phyloP scores from a whole-genome alignment of 2,113 vertebrate genomes.

The Urocynchramus pylzowi region DNA sequence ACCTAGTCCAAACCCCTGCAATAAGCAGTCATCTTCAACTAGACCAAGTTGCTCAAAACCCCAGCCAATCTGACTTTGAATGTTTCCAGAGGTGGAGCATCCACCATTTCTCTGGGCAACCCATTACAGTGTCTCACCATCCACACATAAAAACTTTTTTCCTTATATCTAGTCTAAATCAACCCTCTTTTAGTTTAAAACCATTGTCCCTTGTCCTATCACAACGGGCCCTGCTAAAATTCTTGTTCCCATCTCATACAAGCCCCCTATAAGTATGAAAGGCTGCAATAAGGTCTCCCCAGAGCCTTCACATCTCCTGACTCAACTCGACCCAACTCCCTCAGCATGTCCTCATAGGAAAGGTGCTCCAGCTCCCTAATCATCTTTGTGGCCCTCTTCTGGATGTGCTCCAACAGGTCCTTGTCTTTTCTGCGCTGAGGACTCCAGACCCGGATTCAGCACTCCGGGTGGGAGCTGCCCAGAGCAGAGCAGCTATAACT shows the following conservation, averaged over 20 bases:
- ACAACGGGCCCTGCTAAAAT: background rate
- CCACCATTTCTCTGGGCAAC: background rate
- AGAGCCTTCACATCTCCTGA: background rate
- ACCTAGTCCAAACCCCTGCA: background rate
- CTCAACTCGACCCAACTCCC: accelerated
- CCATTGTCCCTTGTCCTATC: background rate
- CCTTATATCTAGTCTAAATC: background rate
- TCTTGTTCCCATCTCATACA: background rate
- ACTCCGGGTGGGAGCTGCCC: background rate
- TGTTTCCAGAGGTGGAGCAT: background rate
- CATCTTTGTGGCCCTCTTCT: background rate
- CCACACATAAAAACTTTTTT: background rate
- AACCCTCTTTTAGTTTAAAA: background rate
- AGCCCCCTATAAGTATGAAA: background rate
- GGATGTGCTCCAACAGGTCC: background rate
- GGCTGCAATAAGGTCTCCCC: background rate
- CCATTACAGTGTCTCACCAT: background rate
- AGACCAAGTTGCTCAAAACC: background rate
- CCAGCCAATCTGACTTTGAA: background rate
- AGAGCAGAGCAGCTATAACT: background rate
- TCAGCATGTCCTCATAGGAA: background rate
- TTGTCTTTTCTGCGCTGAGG: background rate
- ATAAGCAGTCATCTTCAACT: background rate
- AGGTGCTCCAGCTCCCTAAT: background rate
- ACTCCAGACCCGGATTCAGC: background rate